These are phyloP conservation scores for Cercopithecus mona DNA, from an alignment of 2,113 vertebrate species.

Conservation along the genomic window DNA sequence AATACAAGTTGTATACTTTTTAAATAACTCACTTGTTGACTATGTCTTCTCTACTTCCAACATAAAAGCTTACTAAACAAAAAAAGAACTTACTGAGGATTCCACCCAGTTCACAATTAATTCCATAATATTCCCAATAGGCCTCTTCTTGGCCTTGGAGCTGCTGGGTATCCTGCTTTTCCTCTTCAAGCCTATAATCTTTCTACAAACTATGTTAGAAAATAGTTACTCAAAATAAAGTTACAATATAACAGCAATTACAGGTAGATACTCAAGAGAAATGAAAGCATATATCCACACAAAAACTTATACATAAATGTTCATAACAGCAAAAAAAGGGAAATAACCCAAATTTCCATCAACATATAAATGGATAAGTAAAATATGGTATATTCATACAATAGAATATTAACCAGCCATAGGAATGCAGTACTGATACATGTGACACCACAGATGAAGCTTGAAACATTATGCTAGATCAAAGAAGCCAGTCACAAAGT, in stretches of 20 bases:
- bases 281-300: not conserved
- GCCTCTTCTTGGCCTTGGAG: not conserved
- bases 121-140: not conserved
- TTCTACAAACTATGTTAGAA: not conserved
- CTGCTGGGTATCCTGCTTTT: not conserved
- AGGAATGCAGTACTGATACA: not conserved
- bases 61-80: not conserved
- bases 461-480: not conserved
- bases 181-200: not conserved
- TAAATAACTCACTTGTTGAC: not conserved
- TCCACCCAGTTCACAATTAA: not conserved
- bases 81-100: not conserved
- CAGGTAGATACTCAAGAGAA: not conserved
- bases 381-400: not conserved
- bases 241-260: not conserved
- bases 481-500: not conserved
- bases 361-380: not conserved
- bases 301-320: not conserved
- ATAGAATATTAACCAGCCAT: not conserved
- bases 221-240: conserved; percentile 8
- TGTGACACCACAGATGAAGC: not conserved
- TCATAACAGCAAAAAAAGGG: not conserved
- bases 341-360: not conserved
- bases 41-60: not conserved
- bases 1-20: not conserved